Conservation (phyloP, 2,888 invertebrate genomes). For the Tromatobia lineatoria region DNA sequence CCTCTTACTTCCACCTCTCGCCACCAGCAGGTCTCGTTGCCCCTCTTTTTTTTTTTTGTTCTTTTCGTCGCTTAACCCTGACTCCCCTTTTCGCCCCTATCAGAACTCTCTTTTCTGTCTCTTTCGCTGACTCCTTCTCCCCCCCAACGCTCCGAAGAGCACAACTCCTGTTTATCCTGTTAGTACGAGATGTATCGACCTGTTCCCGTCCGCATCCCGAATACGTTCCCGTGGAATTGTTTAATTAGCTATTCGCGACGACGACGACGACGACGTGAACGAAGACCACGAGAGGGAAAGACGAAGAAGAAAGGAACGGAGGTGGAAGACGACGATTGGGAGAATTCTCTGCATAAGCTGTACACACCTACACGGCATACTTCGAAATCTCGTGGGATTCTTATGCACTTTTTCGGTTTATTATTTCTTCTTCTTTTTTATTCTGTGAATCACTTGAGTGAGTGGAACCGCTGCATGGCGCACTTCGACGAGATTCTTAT, state of each 20-base stretch:
- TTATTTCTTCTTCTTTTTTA: constrained; percentile 17
- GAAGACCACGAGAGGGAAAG: constrained; percentile 63
- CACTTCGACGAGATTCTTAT: constrained; percentile 29
- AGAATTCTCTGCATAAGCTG: constrained; percentile 62
- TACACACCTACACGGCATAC: constrained; percentile 37
- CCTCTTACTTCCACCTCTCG: constrained; percentile 37
- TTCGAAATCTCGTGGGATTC: constrained; percentile 54
- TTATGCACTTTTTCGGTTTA: neutral
- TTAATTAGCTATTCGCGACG: constrained; percentile 82
- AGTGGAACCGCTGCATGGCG: constrained; percentile 54
- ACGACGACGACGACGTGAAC: constrained; percentile 70
- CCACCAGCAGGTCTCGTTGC: constrained; percentile 15
- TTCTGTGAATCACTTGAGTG: constrained; percentile 28
- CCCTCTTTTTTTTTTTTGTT: constrained; percentile 30
- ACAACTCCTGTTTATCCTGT: constrained; percentile 84
- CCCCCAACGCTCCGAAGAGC: constrained; percentile 45
- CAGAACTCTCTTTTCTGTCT: constrained; percentile 23
- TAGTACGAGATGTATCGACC: constrained; percentile 85
- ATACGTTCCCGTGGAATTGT: constrained; percentile 82
- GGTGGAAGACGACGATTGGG: constrained; percentile 48
- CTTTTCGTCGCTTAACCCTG: constrained; percentile 44
- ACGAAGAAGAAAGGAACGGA: constrained; percentile 49
- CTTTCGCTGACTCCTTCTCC: constrained; percentile 22
- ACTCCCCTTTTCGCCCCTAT: constrained; percentile 5
- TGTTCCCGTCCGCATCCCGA: constrained; percentile 81